Evolutionary conservation across 2,797 vertebrate species (phyloP).

Genomic region (Telmatherina bonti): DNA sequence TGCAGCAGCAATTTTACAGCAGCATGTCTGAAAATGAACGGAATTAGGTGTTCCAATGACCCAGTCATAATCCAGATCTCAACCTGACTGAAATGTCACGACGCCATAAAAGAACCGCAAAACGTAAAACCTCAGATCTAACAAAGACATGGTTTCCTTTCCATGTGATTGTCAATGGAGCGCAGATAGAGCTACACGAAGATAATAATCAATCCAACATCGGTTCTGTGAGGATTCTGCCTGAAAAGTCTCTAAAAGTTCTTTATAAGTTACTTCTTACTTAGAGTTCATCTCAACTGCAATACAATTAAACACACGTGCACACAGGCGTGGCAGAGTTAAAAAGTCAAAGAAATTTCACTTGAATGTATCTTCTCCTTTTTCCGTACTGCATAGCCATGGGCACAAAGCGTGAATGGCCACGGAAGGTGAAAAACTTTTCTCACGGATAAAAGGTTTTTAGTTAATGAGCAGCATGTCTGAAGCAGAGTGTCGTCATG

Average conservation of each 20-base stretch:
- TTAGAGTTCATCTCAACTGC: background rate
- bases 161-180: conserved; percentile 10
- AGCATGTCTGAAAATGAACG: background rate
- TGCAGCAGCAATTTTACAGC: background rate
- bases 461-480: conserved; percentile 45
- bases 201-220: background rate
- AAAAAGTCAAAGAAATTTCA: conserved; percentile 41
- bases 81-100: background rate
- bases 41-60: background rate
- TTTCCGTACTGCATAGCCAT: conserved; percentile 27
- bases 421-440: conserved; percentile 24
- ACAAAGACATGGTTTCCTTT: background rate
- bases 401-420: conserved; percentile 34
- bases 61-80: background rate
- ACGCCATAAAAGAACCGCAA: background rate
- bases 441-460: conserved; percentile 41
- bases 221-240: background rate
- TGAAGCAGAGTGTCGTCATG: conserved; percentile 48
- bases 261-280: background rate
- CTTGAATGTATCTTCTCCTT: no score
- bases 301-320: background rate
- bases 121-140: background rate
- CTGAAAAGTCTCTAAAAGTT: background rate
- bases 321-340: conserved; percentile 4
- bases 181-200: background rate